Evolutionary conservation across 1,140 invertebrate genomes (phyloP).

Genomic region (Lepidurus couesii): DNA sequence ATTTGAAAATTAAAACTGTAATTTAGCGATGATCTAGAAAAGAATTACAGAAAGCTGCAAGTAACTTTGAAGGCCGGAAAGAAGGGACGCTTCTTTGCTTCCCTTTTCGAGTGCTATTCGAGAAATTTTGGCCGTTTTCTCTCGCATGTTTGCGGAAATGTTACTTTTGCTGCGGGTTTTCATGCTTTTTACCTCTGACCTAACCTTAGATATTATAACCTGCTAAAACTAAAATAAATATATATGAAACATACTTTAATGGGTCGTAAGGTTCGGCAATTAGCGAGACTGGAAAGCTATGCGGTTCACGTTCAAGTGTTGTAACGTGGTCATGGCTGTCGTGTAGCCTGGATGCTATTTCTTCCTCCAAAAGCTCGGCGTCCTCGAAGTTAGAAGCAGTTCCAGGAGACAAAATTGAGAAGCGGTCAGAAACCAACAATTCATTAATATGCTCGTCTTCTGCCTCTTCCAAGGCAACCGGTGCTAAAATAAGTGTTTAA

Average conservation of each 20-base stretch:
- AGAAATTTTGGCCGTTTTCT: conserved; percentile 16
- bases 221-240: no score
- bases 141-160: background rate
- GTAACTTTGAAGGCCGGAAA: conserved; percentile 9
- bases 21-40: conserved; percentile 28
- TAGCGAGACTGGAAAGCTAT: no score
- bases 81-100: conserved; percentile 18
- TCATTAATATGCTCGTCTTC: background rate
- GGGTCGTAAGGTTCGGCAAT: background rate
- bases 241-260: background rate
- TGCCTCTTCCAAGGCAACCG: background rate
- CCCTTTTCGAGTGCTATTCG: background rate
- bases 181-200: background rate
- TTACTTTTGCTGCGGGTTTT: background rate
- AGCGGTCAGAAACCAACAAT: background rate
- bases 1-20: background rate
- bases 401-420: background rate
- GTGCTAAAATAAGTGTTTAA: background rate
- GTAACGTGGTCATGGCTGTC: background rate
- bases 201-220: background rate
- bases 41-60: conserved; percentile 13
- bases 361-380: background rate
- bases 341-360: conserved; percentile 2
- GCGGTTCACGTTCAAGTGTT: background rate
- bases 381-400: background rate